Evolutionary conservation across 2,888 invertebrate genomes (phyloP).

Genomic region (Cerastoderma edule): DNA sequence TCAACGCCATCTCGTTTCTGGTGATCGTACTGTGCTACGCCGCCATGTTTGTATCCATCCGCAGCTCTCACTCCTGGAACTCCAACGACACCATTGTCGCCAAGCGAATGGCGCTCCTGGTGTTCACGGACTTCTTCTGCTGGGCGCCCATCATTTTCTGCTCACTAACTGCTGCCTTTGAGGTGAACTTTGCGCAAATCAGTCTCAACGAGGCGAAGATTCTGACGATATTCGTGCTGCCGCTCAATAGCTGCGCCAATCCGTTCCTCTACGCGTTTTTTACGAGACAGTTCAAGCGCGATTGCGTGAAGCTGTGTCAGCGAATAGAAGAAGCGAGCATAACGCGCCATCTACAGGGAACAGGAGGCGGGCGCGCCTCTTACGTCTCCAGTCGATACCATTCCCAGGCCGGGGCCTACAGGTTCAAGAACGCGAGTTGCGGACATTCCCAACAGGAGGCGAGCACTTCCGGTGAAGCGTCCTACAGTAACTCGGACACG

Average conservation of each 20-base stretch:
- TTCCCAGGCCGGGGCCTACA: slow-evolving; percentile 65
- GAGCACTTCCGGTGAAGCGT: slow-evolving; percentile 64
- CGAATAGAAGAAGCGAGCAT: slow-evolving; percentile 91
- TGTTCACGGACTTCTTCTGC: slow-evolving; percentile 98
- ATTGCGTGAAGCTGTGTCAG: slow-evolving; percentile 97
- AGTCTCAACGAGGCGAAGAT: slow-evolving; percentile 97
- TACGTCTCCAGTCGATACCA: slow-evolving; percentile 63
- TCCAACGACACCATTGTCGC: slow-evolving; percentile 98
- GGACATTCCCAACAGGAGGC: slow-evolving; percentile 64
- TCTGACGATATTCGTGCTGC: slow-evolving; percentile 97
- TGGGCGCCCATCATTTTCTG: slow-evolving; percentile 99
- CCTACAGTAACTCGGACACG: slow-evolving; percentile 49
- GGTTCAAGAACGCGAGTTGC: slow-evolving; percentile 65
- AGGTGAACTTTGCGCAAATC: slow-evolving; percentile 90
- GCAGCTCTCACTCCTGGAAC: slow-evolving; percentile 98
- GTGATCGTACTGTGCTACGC: slow-evolving; percentile 98
- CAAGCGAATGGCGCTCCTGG: slow-evolving; percentile 97
- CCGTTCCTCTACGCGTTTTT: slow-evolving; percentile 98
- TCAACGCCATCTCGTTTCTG: slow-evolving; percentile 90
- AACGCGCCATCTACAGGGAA: slow-evolving; percentile 74
- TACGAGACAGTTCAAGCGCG: slow-evolving; percentile 98
- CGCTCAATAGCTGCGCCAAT: slow-evolving; percentile 98
- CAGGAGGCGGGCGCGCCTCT: slow-evolving; percentile 68
- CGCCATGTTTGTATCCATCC: slow-evolving; percentile 98
- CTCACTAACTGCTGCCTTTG: slow-evolving; percentile 96